Evolutionary conservation across 2,888 invertebrate species (phyloP).

Genomic region (Pseudococcus longispinus): DNA sequence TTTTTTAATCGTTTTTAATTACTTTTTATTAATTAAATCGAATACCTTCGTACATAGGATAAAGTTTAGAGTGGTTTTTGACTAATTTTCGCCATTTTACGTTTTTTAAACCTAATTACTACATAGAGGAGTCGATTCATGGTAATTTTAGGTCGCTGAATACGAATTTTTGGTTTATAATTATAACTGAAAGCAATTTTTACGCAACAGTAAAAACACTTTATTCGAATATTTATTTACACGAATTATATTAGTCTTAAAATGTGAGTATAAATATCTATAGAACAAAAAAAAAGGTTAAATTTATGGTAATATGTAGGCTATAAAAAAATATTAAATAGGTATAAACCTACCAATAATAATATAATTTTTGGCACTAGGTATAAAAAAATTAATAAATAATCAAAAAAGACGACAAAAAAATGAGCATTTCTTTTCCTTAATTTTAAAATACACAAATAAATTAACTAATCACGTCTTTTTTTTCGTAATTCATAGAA

Average conservation of each 20-base stretch:
- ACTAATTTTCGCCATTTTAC: too few species aligned
- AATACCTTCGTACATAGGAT: too few species aligned
- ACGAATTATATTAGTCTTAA: slow-evolving; percentile 26
- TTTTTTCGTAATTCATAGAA: background rate
- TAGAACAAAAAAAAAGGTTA: slow-evolving; percentile 32
- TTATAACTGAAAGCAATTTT: too few species aligned
- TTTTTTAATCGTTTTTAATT: too few species aligned
- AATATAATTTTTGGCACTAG: slow-evolving; percentile 52
- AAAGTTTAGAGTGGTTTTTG: too few species aligned
- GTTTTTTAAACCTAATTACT: too few species aligned
- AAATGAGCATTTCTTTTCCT: slow-evolving; percentile 22
- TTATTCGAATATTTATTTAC: slow-evolving; percentile 26
- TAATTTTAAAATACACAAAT: slow-evolving; percentile 24
- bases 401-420: slow-evolving; percentile 4
- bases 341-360: slow-evolving; percentile 38
- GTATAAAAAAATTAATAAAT: slow-evolving; percentile 29
- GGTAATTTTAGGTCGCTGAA: too few species aligned
- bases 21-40: too few species aligned
- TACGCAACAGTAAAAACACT: slow-evolving; percentile 14
- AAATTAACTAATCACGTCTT: slow-evolving; percentile 24
- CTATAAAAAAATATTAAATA: slow-evolving; percentile 10
- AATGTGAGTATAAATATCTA: slow-evolving; percentile 25
- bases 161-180: too few species aligned
- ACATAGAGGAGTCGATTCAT: too few species aligned
- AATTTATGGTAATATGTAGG: slow-evolving; percentile 38